Percentiles rank a stretch among this genome's conserved stretches.
Evolutionary conservation across 2,113 vertebrate species (phyloP).

Genomic region (Hyaena hyaena): DNA sequence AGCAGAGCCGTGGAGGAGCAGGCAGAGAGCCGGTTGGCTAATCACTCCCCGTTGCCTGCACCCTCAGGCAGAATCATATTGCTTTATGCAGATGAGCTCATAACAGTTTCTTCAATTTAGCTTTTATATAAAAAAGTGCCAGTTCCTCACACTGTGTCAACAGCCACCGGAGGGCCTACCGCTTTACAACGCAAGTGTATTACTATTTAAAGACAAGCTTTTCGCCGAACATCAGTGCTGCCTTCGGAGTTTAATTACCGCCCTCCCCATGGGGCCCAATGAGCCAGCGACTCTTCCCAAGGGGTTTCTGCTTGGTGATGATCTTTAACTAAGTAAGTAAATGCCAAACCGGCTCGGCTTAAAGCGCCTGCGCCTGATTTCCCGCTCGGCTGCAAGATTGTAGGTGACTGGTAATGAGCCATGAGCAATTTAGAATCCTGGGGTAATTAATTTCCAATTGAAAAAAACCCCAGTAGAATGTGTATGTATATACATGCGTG

Average conservation of each 20-base stretch:
- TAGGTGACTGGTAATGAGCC: conserved; percentile 59
- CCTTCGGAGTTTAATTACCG: conserved; percentile 92
- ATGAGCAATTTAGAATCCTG: conserved; percentile 28
- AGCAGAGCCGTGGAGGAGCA: conserved; percentile 86
- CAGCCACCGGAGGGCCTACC: conserved; percentile 92
- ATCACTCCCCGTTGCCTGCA: conserved; percentile 91
- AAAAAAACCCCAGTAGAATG: background rate
- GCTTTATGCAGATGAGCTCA: conserved; percentile 97
- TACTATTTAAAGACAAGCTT: conserved; percentile 93
- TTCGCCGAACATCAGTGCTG: conserved; percentile 89
- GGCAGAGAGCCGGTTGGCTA: conserved; percentile 88
- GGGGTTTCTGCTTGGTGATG: conserved; percentile 85
- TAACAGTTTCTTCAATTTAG: conserved; percentile 94
- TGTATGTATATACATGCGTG: no score
- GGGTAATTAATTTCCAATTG: conserved; percentile 54
- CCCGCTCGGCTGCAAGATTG: conserved; percentile 44
- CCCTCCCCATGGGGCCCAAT: conserved; percentile 89
- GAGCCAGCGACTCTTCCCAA: conserved; percentile 86
- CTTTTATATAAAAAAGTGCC: conserved; percentile 87
- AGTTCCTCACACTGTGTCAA: conserved; percentile 92
- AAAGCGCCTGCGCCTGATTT: conserved; percentile 79
- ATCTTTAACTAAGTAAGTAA: conserved; percentile 90
- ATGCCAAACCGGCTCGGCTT: conserved; percentile 84
- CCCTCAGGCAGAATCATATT: conserved; percentile 92
- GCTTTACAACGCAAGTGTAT: conserved; percentile 88